Base-by-base conservation (phyloP, 2,113 vertebrate genomes). In the Phasianus colchicus region DNA sequence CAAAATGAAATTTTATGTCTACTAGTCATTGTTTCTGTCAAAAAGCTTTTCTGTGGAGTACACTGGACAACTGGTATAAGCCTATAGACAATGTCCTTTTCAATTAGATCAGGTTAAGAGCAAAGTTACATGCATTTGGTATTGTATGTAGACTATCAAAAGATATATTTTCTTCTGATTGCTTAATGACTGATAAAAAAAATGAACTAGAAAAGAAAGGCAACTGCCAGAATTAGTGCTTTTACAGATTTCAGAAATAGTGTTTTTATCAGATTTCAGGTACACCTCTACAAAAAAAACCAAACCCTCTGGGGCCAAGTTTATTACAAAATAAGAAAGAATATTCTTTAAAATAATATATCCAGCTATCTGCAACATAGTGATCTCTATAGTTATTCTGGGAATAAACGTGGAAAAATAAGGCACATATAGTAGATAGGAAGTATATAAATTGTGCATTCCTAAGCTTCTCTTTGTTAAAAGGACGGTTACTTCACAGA, bases 391-490 rank as follows among this genome's bases (percentile, higher is more conserved):
- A 83, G 15, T 45, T 85, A 75, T 32, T 65, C 25, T 42, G 24
- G 48, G 29, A 67, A 16, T 90, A 83, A 71, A 85, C 7, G 29
- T 50, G 54, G 66, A 75, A 61, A 75, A 81, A 54, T 80, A 83
- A 63, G 18, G 20, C 43, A 76, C 32, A 40, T 43, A 7, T 84
- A 84, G 69, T 21, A 69, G 52, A 55, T n/a, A 92, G 21, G 58
- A 92, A 86, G 34, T 29, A 86, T 64, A 77, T 64, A 88, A 90
- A 90, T 83, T 80, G 76, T 77, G 64, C 52, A 86, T 80, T 60
- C 21, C 55, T 64, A 86, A 76, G 34, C 42, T 85, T 55, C 64
- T 72, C 52, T 85, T 70, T 82, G 83, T 63, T 75, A 88, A 79
- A 85, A 79, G n/a, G 21, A 64, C 75, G 22, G 29, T 74, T 84